Percentiles rank a stretch among this genome's conserved stretches.
Evolutionary conservation across 2,113 vertebrate genomes (phyloP).

Genomic region (Phalacrocorax pelagicus): DNA sequence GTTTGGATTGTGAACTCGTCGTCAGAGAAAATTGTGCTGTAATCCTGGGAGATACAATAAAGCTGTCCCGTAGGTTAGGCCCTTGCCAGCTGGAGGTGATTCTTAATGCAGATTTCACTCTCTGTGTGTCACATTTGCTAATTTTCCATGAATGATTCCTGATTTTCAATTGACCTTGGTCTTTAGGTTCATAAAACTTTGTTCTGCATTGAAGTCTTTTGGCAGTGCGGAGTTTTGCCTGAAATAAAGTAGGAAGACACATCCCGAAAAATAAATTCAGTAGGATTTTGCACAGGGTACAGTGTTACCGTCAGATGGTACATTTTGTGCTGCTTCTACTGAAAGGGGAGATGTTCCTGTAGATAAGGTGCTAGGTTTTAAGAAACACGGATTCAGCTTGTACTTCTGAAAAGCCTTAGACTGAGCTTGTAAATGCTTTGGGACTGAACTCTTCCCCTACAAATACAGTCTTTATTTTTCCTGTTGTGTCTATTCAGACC

Average conservation of each 20-base stretch:
- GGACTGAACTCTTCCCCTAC: not conserved
- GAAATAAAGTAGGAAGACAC: conserved; percentile 9
- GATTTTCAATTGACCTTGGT: conserved; percentile 49
- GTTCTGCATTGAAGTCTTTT: conserved; percentile 8
- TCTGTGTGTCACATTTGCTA: not conserved
- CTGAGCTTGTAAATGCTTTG: not conserved
- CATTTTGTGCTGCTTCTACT: not conserved
- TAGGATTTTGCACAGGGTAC: not conserved
- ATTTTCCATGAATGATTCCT: conserved; percentile 58
- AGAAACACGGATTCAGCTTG: not conserved
- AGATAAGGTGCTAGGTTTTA: not conserved
- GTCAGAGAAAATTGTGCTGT: conserved; percentile 41
- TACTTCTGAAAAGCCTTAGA: not conserved
- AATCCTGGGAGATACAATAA: conserved; percentile 37
- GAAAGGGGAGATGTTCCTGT: not conserved
- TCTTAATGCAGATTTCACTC: conserved; percentile 30
- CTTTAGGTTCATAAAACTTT: conserved; percentile 41
- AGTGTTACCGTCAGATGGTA: not conserved
- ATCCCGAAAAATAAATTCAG: not conserved
- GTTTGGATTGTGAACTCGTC: not conserved
- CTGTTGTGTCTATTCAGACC: conserved; percentile 15
- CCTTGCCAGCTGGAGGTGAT: conserved; percentile 14
- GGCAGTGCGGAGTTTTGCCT: not conserved
- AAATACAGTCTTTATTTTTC: conserved; percentile 14
- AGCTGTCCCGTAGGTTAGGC: conserved; percentile 20